phyloP scores from a whole-genome alignment of 2,113 vertebrate genomes.

The Alouatta palliata region DNA sequence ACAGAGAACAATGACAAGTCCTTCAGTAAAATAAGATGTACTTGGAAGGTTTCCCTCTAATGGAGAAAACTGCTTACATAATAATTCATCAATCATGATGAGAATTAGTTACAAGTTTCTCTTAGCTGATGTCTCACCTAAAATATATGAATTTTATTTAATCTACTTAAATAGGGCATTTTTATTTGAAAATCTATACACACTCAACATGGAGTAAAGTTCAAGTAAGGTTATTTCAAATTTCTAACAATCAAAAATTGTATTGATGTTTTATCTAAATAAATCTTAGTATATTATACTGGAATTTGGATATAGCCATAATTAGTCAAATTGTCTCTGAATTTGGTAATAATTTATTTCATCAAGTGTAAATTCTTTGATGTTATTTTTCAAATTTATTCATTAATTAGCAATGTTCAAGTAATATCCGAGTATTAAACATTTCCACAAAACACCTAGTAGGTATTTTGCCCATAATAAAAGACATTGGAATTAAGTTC shows the following conservation, averaged over 20 bases:
- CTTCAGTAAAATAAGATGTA: background rate
- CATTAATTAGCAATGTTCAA: background rate
- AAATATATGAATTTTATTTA: constrained; percentile 44
- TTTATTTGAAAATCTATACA: background rate
- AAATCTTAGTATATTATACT: background rate
- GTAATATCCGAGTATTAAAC: background rate
- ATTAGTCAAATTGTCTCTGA: background rate
- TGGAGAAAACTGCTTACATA: background rate
- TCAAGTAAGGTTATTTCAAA: background rate
- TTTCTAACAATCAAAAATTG: background rate
- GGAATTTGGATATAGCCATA: background rate
- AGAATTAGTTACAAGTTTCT: background rate
- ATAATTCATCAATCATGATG: background rate
- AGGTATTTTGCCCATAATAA: background rate
- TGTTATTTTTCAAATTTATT: background rate
- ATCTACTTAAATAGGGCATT: background rate
- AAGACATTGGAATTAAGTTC: background rate
- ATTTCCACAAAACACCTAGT: background rate
- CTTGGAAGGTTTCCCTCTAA: background rate
- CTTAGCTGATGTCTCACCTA: background rate
- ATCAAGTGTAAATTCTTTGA: background rate
- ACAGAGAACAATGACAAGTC: background rate
- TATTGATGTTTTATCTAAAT: background rate
- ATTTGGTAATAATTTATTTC: background rate
- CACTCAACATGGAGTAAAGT: background rate